Base-by-base conservation (phyloP, 2,797 vertebrate species). In the Pseudocheirus occidentalis region DNA sequence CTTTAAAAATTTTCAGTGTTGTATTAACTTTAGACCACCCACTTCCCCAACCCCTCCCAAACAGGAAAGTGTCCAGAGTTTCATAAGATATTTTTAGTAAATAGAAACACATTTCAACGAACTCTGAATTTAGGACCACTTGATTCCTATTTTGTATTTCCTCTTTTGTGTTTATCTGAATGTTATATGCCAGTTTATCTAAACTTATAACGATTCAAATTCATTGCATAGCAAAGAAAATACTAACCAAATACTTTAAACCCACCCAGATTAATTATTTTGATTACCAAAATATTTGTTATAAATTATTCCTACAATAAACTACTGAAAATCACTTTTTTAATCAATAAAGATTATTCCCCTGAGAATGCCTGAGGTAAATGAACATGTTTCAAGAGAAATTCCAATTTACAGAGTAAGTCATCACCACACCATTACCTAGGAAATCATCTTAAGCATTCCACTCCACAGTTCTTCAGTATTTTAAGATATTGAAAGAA, bases 11-110 rank as follows among this genome's bases (percentile, higher is more conserved):
- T 34, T 81, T 40, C 66, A 81, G 18, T 27, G 40, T 87, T 50
- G 46, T 50, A 46, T 87, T 87, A 50, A 87, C 40, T 87, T 81
- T 50, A 87, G 7, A 50, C 21, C 73, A 87, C 40, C 73, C 24
- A 87, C 40, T 87, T 87, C 73, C 40, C 24, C 73, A 46, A 46
- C 10, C 10, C 73, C 40, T 46, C 73, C 40, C 73, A 87, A 87
- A 87, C 73, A 50, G 73, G 73, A 87, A 87, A 87, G 40, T 87
- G 73, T 87, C 73, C 73, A 87, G 40, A 50, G 73, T 87, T 87
- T 87, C 73, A 87, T 87, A 87, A 87, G 40, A 50, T 87, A 87
- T 87, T 87, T 87, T 87, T 87, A 50, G 73, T 87, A 87, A 46
- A 28, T 40, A 87, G 73, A 87, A 87, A 50, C 40, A 87, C 73